Percentiles rank a stretch among this genome's conserved stretches.
Evolutionary conservation across 1,140 invertebrate species (phyloP).

Genomic region (Calephelis virginiensis): DNA sequence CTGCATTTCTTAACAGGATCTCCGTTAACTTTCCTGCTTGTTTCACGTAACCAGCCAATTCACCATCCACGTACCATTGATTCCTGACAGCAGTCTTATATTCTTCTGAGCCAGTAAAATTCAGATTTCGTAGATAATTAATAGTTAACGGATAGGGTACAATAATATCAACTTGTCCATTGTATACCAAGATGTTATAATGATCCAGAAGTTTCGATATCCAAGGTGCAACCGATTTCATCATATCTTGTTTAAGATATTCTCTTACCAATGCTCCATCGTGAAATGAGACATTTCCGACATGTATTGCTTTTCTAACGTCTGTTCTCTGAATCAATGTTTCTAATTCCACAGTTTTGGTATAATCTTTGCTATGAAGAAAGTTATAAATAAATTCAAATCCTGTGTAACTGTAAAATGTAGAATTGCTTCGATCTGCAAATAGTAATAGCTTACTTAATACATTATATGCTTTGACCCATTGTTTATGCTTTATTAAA

Average conservation of each 20-base stretch:
- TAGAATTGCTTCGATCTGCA: conserved; percentile 82
- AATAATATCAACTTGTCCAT: conserved; percentile 92
- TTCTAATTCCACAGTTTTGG: conserved; percentile 62
- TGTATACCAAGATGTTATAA: conserved; percentile 88
- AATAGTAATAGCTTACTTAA: conserved; percentile 86
- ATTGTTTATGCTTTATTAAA: conserved; percentile 82
- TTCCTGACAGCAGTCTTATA: conserved; percentile 83
- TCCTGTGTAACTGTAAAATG: conserved; percentile 90
- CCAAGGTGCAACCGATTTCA: conserved; percentile 89
- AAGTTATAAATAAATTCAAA: conserved; percentile 91
- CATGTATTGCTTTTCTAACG: conserved; percentile 87
- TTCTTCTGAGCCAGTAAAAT: conserved; percentile 82
- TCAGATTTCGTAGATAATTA: conserved; percentile 75
- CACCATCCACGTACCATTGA: conserved; percentile 83
- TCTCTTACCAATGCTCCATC: conserved; percentile 81
- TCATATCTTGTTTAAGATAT: conserved; percentile 87
- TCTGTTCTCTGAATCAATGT: conserved; percentile 80
- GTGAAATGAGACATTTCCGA: conserved; percentile 87
- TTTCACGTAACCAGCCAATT: conserved; percentile 89
- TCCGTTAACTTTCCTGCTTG: conserved; percentile 86
- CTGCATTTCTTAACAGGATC: conserved; percentile 88
- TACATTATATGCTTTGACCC: conserved; percentile 82
- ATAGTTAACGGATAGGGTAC: conserved; percentile 86
- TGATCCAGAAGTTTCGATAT: conserved; percentile 83
- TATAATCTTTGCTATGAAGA: conserved; percentile 73